These are phyloP conservation scores for Apostichopus parvimensis DNA, from an alignment of 35 echinoderm and acorn worm species.

Conservation along the genomic window DNA sequence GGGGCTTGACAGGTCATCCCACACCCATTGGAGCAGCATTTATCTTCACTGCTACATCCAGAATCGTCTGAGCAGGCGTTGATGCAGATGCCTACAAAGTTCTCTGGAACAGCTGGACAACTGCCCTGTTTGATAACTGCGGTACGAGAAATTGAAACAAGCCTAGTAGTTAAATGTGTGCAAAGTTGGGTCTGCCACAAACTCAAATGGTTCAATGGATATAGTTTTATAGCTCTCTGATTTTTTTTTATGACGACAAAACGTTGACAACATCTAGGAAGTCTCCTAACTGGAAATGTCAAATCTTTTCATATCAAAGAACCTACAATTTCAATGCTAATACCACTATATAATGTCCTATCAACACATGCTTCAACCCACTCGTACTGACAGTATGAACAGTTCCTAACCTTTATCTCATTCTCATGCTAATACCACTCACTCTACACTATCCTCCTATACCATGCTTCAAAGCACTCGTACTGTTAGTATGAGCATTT, in stretches of 20 bases:
- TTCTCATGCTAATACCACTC: no score
- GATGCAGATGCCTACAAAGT: conserved; percentile 52
- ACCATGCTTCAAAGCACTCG: no score
- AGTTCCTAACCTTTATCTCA: no score
- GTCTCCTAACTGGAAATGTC: no score
- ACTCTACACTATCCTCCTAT: no score
- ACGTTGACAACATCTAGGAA: no score
- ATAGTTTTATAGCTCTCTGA: background rate
- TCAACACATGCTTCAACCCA: no score
- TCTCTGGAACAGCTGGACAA: conserved; percentile 40
- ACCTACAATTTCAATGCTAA: no score
- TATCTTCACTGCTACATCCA: conserved; percentile 60
- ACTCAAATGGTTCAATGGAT: background rate
- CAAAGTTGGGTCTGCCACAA: background rate
- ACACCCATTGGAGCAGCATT: conserved; percentile 86
- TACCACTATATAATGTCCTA: no score
- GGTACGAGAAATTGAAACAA: background rate
- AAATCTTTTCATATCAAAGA: no score
- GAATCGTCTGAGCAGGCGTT: conserved; percentile 67
- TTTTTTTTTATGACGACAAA: background rate
- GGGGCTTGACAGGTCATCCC: conserved; percentile 59
- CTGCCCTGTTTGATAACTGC: conserved; percentile 45
- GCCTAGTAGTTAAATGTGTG: background rate
- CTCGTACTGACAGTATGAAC: no score
- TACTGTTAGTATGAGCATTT: no score